These are phyloP conservation scores for Sardinella longiceps DNA, from an alignment of 2,797 vertebrate species.

Conservation along the genomic window DNA sequence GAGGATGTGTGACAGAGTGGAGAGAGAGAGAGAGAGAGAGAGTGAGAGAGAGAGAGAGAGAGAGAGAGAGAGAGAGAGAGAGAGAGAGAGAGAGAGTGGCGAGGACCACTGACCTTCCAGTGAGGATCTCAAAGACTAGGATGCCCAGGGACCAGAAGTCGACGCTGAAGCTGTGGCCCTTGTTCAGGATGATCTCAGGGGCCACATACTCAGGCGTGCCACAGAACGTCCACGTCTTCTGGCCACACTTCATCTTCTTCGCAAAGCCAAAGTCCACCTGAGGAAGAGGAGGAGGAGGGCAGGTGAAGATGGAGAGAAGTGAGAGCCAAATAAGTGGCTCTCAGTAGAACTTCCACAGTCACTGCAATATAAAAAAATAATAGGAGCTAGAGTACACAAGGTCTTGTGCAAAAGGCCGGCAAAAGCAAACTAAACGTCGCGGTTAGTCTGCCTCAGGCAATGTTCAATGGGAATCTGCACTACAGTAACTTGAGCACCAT, in stretches of 20 bases:
- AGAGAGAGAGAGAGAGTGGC: background rate
- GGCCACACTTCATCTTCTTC: constrained; percentile 90
- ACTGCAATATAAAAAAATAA: background rate
- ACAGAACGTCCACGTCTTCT: constrained; percentile 96
- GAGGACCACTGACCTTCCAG: constrained; percentile 81
- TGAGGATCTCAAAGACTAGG: constrained; percentile 91
- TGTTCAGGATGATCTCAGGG: constrained; percentile 94
- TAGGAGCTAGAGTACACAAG: background rate
- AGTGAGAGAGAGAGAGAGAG: too few relatives aligned
- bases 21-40: too few relatives aligned
- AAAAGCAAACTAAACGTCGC: too few relatives aligned
- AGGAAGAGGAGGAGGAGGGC: background rate
- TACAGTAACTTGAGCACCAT: background rate
- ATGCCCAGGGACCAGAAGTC: constrained; percentile 97
- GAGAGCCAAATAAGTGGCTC: background rate
- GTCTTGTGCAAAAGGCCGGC: background rate
- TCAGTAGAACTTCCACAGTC: background rate
- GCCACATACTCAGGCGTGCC: constrained; percentile 95
- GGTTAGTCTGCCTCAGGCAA: background rate
- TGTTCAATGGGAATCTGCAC: background rate
- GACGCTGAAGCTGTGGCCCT: constrained; percentile 91
- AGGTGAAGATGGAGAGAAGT: background rate
- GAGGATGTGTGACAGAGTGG: too few relatives aligned
- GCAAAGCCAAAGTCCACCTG: constrained; percentile 97
- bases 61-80: too few relatives aligned